Base-by-base conservation (phyloP, 2,113 vertebrate genomes). In the Psophia crepitans region DNA sequence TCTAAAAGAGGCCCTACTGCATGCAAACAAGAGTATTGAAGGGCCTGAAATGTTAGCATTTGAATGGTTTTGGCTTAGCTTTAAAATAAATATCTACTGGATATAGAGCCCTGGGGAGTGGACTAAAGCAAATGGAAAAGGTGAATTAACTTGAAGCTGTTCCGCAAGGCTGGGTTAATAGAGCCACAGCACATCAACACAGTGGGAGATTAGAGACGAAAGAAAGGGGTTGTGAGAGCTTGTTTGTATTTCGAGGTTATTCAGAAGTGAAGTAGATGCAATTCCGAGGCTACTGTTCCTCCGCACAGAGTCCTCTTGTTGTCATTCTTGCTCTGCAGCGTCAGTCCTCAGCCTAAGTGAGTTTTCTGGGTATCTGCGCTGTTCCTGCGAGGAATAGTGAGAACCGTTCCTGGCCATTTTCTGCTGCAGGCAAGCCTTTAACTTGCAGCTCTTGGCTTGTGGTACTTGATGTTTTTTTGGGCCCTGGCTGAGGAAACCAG, bases 331-430 rank as follows among this genome's bases (percentile, higher is more conserved):
- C 73, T 33, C 68, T 54, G 86, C 76, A 35, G 66, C n/a, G 4
- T 22, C 63, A 41, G 35, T 8, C 33, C 44, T 33, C 9, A 27
- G 49, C 75, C 7, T 2, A 5, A 26, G 54, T 0, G 2, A 22
- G 21, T 4, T n/a, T 35, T 33, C 82, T 0, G 0, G 18, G 56
- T 0, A 1, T 44, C 61, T 1, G 21, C 19, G 0, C 65, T 46
- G 12, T 32, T 74, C 24, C 48, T 0, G 0, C 14, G 1, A 13
- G 51, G 56, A 66, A 2, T 0, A 8, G 48, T 2, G 63, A 18
- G 80, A 39, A 2, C 28, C 3, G 0, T 41, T 84, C 32, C 51
- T 48, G 70, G 14, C 30, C 0, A 1, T n/a, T 33, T 35, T 18
- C 49, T 65, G 35, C 9, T 13, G 19, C 4, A 16, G 37, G 23